Evolutionary conservation across 2,113 vertebrate species (phyloP), one percentile per base, ranked within the genome.

Genomic region (Dipodomys stephensi): DNA sequence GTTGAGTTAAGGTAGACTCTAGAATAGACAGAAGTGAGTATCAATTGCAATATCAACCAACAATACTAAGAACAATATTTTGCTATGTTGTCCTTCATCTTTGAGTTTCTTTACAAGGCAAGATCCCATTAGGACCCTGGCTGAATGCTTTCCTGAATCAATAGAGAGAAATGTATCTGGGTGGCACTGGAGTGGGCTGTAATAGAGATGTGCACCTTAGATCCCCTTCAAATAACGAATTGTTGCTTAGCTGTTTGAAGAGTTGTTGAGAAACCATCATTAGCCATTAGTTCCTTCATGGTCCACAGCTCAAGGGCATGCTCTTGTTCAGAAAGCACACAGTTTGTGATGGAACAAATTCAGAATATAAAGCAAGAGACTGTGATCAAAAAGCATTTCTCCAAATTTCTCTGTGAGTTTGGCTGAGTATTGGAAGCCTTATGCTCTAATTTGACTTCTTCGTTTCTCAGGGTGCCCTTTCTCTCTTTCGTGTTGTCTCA

Each of bases 1-100:
- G 3, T 22, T 78, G n/a, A 80, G 6, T 8, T 3, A 23, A 64
- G 65, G 8, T 71, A 25, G 6, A 64, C 7, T 90, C 28, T 71
- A 28, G 72, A 79, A 23, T 25, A 28, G n/a, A 32, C 0, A 30
- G 6, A 18, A 19, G 32, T 44, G 4, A 87, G 60, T 87, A 65
- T 15, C 12, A 22, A n/a, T 2, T 5, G 4, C 0, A 74, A 11
- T 8, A 0, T 6, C 28, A 23, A 12, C 3, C 16, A 88, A 3
- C 1, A 35, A 19, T 0, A 60, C 9, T 53, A 32, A 71, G 16
- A 15, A 7, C 8, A 32, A 4, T 11, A 6, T 28, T 85, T 4
- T 81, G 11, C 74, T 8, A 32, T 30, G 28, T 7, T 49, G n/a
- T 12, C 5, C 2, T 8, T 0, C 7, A 46, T 22, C 57, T 65